Percentiles rank a stretch among this genome's conserved stretches.
Evolutionary conservation across 2,888 invertebrate genomes (phyloP).

Genomic region (Volucella inflata): DNA sequence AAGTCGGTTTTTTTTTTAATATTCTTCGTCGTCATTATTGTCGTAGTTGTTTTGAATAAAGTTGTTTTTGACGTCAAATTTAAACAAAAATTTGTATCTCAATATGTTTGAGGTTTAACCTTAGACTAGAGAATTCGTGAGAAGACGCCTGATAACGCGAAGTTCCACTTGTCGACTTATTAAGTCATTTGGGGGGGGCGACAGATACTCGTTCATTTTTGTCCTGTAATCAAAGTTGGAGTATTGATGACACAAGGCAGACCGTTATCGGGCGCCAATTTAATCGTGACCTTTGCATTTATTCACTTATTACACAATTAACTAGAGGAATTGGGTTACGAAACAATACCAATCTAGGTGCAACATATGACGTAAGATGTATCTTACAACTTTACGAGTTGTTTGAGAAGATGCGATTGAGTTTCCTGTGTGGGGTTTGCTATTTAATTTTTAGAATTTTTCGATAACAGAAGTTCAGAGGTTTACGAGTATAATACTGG

Average conservation of each 20-base stretch:
- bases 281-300: slow-evolving; percentile 20
- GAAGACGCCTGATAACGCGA: slow-evolving; percentile 45
- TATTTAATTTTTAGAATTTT: neutral
- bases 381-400: slow-evolving; percentile 6
- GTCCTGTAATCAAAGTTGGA: neutral
- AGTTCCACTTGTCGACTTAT: slow-evolving; percentile 10
- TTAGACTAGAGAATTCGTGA: neutral
- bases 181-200: slow-evolving; percentile 26
- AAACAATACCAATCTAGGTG: slow-evolving; percentile 19
- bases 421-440: no score
- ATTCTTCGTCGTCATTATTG: slow-evolving; percentile 1
- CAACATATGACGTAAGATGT: neutral
- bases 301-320: slow-evolving; percentile 38
- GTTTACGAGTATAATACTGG: slow-evolving; percentile 11
- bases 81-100: slow-evolving; percentile 42
- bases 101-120: slow-evolving; percentile 1
- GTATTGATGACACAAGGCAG: slow-evolving; percentile 36
- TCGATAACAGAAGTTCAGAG: neutral
- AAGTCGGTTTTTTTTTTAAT: no score
- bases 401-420: neutral
- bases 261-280: slow-evolving; percentile 49
- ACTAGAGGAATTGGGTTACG: neutral
- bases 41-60: slow-evolving; percentile 35
- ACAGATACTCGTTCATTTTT: slow-evolving; percentile 28
- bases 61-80: slow-evolving; percentile 42